A percentile compares a stretch with the other conserved stretches of the same genome.
Conservation (phyloP, 2,888 invertebrate species). For the Smittia sp. region DNA sequence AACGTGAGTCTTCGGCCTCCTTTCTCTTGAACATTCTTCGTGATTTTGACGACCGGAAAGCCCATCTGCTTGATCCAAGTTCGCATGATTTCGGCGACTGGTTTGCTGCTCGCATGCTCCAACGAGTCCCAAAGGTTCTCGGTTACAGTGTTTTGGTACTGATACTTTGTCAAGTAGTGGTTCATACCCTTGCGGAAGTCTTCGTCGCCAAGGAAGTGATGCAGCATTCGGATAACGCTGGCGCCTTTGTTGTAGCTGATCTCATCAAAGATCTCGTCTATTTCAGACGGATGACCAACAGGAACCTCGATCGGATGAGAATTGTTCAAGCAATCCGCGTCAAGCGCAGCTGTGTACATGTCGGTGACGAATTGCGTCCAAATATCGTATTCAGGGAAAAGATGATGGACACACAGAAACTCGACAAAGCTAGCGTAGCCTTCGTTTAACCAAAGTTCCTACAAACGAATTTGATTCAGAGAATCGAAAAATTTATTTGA, state of each 20-base stretch:
- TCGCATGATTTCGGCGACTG: slow-evolving; percentile 88
- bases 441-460: slow-evolving; percentile 84
- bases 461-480: background rate
- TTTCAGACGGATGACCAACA: slow-evolving; percentile 89
- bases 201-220: slow-evolving; percentile 87
- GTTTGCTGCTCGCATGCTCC: slow-evolving; percentile 83
- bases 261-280: slow-evolving; percentile 96
- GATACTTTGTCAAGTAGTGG: slow-evolving; percentile 79
- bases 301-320: slow-evolving; percentile 97
- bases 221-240: slow-evolving; percentile 91
- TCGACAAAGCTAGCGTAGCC: slow-evolving; percentile 96
- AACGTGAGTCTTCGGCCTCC: slow-evolving; percentile 67
- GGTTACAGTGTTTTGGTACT: slow-evolving; percentile 88
- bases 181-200: slow-evolving; percentile 93
- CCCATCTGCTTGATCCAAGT: slow-evolving; percentile 97
- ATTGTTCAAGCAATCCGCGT: slow-evolving; percentile 83
- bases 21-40: slow-evolving; percentile 56
- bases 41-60: slow-evolving; percentile 72
- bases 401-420: slow-evolving; percentile 85
- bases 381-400: slow-evolving; percentile 94
- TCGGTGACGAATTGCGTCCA: slow-evolving; percentile 96
- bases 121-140: slow-evolving; percentile 91
- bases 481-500: background rate
- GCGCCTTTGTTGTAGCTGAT: slow-evolving; percentile 97
- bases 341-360: slow-evolving; percentile 78